A percentile compares a stretch with the other conserved stretches of the same genome.
phyloP scores from a whole-genome alignment of 1,140 invertebrate species.

The Anastatus disparis region DNA sequence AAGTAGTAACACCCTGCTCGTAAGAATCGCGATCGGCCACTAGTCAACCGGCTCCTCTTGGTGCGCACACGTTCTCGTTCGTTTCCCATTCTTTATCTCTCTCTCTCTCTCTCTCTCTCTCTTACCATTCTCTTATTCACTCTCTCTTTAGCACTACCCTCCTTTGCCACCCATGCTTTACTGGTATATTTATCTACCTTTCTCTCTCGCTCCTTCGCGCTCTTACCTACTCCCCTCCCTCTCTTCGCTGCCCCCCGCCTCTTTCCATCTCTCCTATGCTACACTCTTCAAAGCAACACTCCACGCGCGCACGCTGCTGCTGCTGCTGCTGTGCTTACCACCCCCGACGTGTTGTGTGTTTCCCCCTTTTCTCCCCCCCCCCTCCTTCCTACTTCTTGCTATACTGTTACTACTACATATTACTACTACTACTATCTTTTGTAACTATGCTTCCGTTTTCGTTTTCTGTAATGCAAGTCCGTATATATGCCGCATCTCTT shows the following conservation, averaged over 20 bases:
- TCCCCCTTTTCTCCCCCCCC: no score
- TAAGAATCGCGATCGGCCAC: conserved; percentile 31
- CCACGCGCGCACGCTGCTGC: neutral
- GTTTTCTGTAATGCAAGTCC: no score
- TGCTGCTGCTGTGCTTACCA: no score
- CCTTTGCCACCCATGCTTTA: no score
- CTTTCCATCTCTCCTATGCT: neutral
- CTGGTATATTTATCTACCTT: no score
- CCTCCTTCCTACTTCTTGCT: no score
- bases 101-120: neutral
- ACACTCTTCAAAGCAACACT: neutral
- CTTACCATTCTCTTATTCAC: neutral
- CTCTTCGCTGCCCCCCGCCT: neutral
- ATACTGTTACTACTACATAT: no score
- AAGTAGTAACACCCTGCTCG: conserved; percentile 17
- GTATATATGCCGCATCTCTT: no score
- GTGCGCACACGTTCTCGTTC: no score
- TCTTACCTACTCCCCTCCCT: neutral
- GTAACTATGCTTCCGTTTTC: no score
- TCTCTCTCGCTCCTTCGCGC: neutral
- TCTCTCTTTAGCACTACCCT: neutral
- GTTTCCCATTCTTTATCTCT: neutral
- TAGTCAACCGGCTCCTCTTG: neutral
- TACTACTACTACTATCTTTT: no score
- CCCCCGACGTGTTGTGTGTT: no score